Evolutionary conservation across 2,888 invertebrate species (phyloP), one percentile per base, ranked within the genome.

Genomic region (Chirona hameri): DNA sequence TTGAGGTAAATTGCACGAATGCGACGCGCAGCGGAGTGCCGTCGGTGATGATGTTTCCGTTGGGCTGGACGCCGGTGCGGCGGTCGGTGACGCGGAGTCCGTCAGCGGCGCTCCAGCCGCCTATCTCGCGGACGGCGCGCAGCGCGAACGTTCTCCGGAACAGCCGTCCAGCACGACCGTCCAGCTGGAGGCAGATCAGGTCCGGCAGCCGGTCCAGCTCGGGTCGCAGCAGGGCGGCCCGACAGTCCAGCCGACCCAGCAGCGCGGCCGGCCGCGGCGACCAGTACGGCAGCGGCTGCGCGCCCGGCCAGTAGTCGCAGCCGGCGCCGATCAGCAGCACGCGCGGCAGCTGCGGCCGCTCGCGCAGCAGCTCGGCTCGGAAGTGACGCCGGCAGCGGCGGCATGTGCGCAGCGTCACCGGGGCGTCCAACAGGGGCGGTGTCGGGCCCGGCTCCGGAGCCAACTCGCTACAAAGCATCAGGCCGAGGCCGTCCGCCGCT

Each of bases 101-200:
- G 31, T 9, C 31, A 4, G 15, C 3, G 15, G 5, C 5, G 18
- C n/a, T n/a, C 72, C 72, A 72, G 72, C 31, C 4, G 72, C 72
- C 72, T 14, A 72, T 21, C n/a, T 72, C 31, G 18, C 72, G 72
- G 39, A 72, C 72, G 21, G 31, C 31, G 4, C 72, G 72, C 72
- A 72, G 29, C 31, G 72, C 72, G 72, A 72, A 72, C 72, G 72
- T 72, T 18, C 72, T 29, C 7, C 72, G 72, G 72, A 72, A 72
- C n/a, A 72, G 72, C 18, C 72, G 72, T 3, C 31, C 72, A 18
- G 29, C 39, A 29, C n/a, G 15, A 4, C 18, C 39, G 31, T 72
- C 72, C 72, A 72, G 72, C 72, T 72, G 72, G 18, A 72, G 31
- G 39, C 72, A 72, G 72, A 72, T 18, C 72, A 39, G 7, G 72